Percentiles rank a stretch among this genome's conserved stretches.
Evolutionary conservation across 1,140 invertebrate species (phyloP).

Genomic region (Stegodyphus dumicola): DNA sequence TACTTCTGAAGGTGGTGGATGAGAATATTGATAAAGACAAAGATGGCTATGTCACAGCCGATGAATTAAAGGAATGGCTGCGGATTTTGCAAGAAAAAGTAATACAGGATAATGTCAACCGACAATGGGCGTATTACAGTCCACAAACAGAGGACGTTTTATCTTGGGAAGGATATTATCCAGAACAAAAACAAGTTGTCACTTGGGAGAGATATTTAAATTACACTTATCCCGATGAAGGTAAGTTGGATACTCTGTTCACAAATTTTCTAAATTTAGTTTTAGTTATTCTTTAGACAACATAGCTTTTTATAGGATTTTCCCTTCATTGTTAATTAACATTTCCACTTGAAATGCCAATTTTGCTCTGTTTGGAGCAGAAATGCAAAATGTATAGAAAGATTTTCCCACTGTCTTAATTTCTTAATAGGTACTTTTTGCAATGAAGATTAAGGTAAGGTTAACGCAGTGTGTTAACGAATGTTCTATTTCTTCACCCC

Average conservation of each 20-base stretch:
- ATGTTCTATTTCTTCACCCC: too few relatives aligned
- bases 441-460: too few relatives aligned
- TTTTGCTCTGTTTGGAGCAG: too few relatives aligned
- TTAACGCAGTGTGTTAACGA: too few relatives aligned
- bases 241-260: constrained; percentile 4
- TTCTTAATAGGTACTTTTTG: too few relatives aligned
- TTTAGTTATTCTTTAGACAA: too few relatives aligned
- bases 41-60: constrained; percentile 76
- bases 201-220: constrained; percentile 89
- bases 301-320: too few relatives aligned
- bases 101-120: constrained; percentile 84
- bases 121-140: constrained; percentile 81
- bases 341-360: too few relatives aligned
- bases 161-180: constrained; percentile 79
- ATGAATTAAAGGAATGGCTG: constrained; percentile 92
- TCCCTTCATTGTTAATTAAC: too few relatives aligned
- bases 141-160: constrained; percentile 63
- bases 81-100: constrained; percentile 78
- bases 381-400: too few relatives aligned
- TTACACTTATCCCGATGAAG: constrained; percentile 79
- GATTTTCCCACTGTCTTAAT: too few relatives aligned
- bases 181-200: constrained; percentile 80
- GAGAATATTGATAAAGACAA: constrained; percentile 52
- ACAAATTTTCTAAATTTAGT: too few relatives aligned
- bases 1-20: constrained; percentile 45